Conservation (phyloP, 2,888 invertebrate genomes). For the Mythimna impura region DNA sequence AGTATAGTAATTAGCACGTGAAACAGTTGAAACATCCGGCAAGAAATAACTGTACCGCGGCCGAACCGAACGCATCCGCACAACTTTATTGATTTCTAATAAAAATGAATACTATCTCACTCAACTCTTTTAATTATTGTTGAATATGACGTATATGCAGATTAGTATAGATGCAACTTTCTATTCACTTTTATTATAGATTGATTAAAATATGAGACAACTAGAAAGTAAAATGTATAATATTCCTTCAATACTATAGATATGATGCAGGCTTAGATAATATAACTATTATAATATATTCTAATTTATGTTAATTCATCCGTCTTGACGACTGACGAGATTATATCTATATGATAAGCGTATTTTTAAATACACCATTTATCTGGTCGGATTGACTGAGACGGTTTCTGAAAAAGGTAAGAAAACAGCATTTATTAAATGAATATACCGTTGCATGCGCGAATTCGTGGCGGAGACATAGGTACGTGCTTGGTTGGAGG, state of each 20-base stretch:
- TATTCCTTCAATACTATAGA: constrained; percentile 50
- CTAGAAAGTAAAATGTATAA: constrained; percentile 56
- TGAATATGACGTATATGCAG: constrained; percentile 32
- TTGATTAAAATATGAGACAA: constrained; percentile 45
- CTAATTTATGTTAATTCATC: constrained; percentile 56
- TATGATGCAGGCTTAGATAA: constrained; percentile 55
- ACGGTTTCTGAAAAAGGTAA: constrained; percentile 57
- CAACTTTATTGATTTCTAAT: constrained; percentile 57
- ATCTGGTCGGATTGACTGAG: constrained; percentile 33
- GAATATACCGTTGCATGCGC: constrained; percentile 58
- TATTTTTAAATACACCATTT: constrained; percentile 31
- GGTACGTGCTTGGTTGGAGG: constrained; percentile 39
- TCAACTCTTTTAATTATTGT: constrained; percentile 22
- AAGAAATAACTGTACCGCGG: constrained; percentile 60
- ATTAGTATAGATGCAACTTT: constrained; percentile 43
- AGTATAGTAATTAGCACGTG: constrained; percentile 66
- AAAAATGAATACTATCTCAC: constrained; percentile 21
- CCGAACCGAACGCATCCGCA: constrained; percentile 40
- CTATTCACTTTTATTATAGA: constrained; percentile 48
- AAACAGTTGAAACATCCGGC: constrained; percentile 70
- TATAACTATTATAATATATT: constrained; percentile 58
- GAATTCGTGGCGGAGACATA: constrained; percentile 42
- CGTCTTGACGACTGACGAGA: constrained; percentile 20
- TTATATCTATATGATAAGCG: constrained; percentile 22
- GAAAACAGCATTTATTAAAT: constrained; percentile 60